phyloP scores from a whole-genome alignment of 2,113 vertebrate species.

The Aegotheles bennettii region DNA sequence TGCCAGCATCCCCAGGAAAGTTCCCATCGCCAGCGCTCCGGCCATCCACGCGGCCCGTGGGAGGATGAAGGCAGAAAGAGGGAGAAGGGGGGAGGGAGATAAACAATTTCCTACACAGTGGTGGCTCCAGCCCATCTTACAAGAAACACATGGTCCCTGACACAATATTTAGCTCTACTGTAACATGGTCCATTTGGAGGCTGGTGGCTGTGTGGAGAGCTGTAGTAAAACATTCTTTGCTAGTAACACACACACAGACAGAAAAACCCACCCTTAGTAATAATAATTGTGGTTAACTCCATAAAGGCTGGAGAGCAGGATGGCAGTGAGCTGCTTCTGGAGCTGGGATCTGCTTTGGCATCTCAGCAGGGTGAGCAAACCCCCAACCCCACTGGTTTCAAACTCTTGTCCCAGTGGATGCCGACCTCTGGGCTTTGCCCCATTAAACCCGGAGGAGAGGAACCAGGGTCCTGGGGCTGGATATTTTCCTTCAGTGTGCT shows the following conservation, averaged over 20 bases:
- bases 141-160: slow-evolving; percentile 77
- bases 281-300: slow-evolving; percentile 53
- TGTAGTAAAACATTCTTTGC: slow-evolving; percentile 66
- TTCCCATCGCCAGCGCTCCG: background rate
- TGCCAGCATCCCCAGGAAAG: background rate
- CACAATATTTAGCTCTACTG: slow-evolving; percentile 66
- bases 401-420: background rate
- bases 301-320: background rate
- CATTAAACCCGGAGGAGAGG: background rate
- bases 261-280: background rate
- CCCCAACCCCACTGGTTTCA: background rate
- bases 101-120: slow-evolving; percentile 62
- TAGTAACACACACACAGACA: slow-evolving; percentile 17
- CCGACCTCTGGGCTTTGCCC: background rate
- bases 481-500: background rate
- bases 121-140: slow-evolving; percentile 61
- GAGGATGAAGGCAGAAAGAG: slow-evolving; percentile 29
- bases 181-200: slow-evolving; percentile 76
- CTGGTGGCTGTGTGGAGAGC: slow-evolving; percentile 73
- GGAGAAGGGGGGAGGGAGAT: slow-evolving; percentile 15
- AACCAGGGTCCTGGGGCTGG: background rate
- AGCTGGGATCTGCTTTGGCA: background rate
- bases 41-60: background rate
- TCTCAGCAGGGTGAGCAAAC: background rate
- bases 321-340: background rate